Evolutionary conservation across 2,888 invertebrate genomes (phyloP).

Genomic region (Noctua janthe): DNA sequence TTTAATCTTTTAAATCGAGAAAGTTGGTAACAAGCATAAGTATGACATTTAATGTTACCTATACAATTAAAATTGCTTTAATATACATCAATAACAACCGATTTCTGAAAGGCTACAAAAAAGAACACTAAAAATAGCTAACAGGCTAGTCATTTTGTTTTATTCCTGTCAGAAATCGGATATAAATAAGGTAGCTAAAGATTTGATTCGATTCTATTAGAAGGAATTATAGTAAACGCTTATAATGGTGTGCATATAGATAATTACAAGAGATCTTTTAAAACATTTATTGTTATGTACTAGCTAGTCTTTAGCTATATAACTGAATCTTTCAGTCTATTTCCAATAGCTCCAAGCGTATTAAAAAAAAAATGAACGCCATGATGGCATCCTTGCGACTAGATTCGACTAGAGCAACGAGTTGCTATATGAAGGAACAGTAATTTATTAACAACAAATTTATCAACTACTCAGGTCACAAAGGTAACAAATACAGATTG

Average conservation of each 20-base stretch:
- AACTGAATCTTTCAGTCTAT: conserved; percentile 52
- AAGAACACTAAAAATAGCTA: conserved; percentile 8
- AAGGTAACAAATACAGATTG: conserved; percentile 50
- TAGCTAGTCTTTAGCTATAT: conserved; percentile 26
- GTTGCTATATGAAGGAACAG: conserved; percentile 3
- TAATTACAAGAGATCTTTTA: conserved; percentile 32
- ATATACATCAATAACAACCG: conserved; percentile 18
- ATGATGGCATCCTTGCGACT: conserved; percentile 18
- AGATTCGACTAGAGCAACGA: conserved; percentile 45
- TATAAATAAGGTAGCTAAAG: conserved; percentile 14
- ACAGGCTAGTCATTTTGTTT: neutral
- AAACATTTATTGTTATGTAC: conserved; percentile 28
- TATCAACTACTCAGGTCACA: conserved; percentile 71
- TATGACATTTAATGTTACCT: conserved; percentile 45
- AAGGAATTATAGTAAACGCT: conserved; percentile 10
- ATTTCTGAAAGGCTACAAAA: neutral
- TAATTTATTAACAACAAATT: conserved; percentile 43
- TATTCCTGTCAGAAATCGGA: conserved; percentile 2
- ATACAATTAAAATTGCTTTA: conserved; percentile 12
- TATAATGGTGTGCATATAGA: conserved; percentile 13
- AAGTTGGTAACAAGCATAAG: conserved; percentile 42
- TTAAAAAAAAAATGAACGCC: neutral
- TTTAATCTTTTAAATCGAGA: conserved; percentile 29
- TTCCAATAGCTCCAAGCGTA: conserved; percentile 22
- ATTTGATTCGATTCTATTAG: conserved; percentile 18